Percentiles rank a stretch among this genome's conserved stretches.
Conservation (phyloP, 1,140 invertebrate genomes). For the Globodera rostochiensis region DNA sequence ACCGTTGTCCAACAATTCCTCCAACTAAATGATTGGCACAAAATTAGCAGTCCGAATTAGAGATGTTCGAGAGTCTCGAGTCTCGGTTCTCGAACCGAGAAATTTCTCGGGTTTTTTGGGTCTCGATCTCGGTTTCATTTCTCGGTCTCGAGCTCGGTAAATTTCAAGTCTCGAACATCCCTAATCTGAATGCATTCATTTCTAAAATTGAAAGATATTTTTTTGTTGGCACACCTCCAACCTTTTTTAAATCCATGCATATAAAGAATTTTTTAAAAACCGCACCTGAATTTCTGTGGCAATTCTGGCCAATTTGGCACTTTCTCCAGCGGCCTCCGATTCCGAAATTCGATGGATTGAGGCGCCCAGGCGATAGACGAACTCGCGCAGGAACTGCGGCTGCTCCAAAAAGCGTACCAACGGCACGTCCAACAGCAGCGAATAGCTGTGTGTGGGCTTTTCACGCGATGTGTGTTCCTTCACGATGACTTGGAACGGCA, state of each 20-base stretch:
- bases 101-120: not conserved
- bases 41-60: not conserved
- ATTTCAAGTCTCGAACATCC: not conserved
- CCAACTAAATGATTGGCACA: slow-evolving; percentile 3
- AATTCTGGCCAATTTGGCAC: not conserved
- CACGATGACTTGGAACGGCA: slow-evolving; percentile 35
- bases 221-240: too few species aligned
- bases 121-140: not conserved
- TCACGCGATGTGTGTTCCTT: slow-evolving; percentile 21
- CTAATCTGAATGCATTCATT: not conserved
- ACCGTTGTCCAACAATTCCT: slow-evolving; percentile 23
- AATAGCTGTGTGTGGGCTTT: slow-evolving; percentile 28
- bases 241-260: too few species aligned
- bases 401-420: slow-evolving; percentile 18
- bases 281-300: slow-evolving; percentile 1
- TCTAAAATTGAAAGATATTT: too few species aligned
- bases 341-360: slow-evolving; percentile 28
- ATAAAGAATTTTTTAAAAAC: too few species aligned
- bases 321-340: not conserved
- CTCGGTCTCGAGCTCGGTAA: not conserved
- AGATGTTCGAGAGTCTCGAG: too few species aligned
- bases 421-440: slow-evolving; percentile 30
- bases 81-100: too few species aligned
- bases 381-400: slow-evolving; percentile 35
- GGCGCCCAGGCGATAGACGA: slow-evolving; percentile 32